Evolutionary conservation across 2,113 vertebrate genomes (phyloP).

Genomic region (Platycercus adscitus): DNA sequence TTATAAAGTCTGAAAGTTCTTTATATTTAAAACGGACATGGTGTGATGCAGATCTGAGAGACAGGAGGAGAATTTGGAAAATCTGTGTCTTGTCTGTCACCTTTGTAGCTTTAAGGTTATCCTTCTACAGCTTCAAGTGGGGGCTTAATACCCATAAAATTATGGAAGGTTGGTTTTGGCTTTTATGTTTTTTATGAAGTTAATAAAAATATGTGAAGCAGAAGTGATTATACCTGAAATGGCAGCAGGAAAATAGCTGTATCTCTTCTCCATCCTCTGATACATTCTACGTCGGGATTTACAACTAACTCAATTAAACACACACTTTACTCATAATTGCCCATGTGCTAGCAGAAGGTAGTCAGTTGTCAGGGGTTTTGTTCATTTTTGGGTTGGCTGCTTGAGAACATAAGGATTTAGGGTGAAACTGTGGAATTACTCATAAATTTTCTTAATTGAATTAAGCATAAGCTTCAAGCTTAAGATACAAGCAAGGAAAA

Average conservation of each 20-base stretch:
- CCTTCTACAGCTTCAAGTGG: background rate
- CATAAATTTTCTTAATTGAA: constrained; percentile 62
- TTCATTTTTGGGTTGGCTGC: constrained; percentile 33
- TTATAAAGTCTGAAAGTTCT: background rate
- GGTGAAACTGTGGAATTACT: constrained; percentile 48
- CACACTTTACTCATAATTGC: background rate
- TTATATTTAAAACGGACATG: background rate
- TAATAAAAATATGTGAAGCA: background rate
- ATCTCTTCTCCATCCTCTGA: background rate
- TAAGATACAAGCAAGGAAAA: constrained; percentile 26
- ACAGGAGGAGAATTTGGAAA: background rate
- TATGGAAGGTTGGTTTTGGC: background rate
- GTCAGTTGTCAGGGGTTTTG: background rate
- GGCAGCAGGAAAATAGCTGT: background rate
- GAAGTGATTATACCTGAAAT: background rate
- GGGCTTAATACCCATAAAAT: background rate
- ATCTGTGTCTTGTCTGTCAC: background rate
- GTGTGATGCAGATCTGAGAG: background rate
- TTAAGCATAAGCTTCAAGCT: constrained; percentile 9
- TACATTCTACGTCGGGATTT: background rate
- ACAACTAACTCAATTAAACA: constrained; percentile 5
- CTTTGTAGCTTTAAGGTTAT: background rate
- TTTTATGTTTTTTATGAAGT: background rate
- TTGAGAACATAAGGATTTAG: constrained; percentile 36
- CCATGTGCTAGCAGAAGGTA: constrained; percentile 16